phyloP scores from a whole-genome alignment of 2,888 invertebrate genomes.

The Pomacea canaliculata region DNA sequence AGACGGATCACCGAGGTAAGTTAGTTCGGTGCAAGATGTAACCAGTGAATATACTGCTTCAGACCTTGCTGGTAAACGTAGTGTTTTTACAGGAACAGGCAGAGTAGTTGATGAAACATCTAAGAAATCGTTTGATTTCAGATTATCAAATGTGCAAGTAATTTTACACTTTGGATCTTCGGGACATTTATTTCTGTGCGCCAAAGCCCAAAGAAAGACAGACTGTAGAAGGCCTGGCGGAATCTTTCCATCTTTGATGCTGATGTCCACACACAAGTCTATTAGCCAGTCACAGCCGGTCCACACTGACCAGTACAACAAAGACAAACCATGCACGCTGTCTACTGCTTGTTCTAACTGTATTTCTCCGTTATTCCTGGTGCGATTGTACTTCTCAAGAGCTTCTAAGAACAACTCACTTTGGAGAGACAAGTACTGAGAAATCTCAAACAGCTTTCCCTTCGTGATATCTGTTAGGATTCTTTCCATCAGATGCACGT shows the following conservation, averaged over 20 bases:
- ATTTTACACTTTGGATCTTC: not conserved
- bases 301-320: slow-evolving; percentile 22
- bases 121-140: not conserved
- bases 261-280: not conserved
- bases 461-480: not conserved
- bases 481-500: not conserved
- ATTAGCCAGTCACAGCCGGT: not conserved
- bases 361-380: not conserved
- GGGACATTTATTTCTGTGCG: not conserved
- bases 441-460: not conserved
- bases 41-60: too few relatives aligned
- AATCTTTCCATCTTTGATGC: not conserved
- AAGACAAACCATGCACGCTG: not conserved
- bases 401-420: not conserved
- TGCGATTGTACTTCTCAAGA: not conserved
- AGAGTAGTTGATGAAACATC: too few relatives aligned
- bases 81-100: too few relatives aligned
- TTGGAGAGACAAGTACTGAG: not conserved
- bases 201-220: not conserved
- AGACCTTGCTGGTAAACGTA: too few relatives aligned
- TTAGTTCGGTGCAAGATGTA: not conserved
- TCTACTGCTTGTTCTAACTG: slow-evolving; percentile 1
- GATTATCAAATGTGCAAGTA: not conserved
- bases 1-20: slow-evolving; percentile 7
- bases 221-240: not conserved